Conservation (phyloP, 2,113 vertebrate species). For the Paratilapia polleni region DNA sequence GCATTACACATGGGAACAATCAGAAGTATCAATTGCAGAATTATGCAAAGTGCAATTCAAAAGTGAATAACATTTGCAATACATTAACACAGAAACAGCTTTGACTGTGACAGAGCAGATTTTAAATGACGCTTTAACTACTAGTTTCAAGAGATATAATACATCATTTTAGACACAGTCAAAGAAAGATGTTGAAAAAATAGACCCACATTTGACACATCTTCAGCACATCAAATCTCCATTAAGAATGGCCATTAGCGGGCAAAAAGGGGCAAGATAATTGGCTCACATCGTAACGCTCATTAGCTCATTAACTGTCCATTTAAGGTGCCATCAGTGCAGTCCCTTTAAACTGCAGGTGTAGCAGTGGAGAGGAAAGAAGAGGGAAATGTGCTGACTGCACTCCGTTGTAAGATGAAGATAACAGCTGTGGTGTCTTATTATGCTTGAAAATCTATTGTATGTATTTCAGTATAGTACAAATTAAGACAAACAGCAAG, state of each 20-base stretch:
- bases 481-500: too few relatives aligned
- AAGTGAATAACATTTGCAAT: conserved; percentile 13
- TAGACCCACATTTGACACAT: not conserved
- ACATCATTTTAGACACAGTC: not conserved
- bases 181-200: not conserved
- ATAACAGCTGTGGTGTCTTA: not conserved
- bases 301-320: conserved; percentile 25
- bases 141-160: not conserved
- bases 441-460: too few relatives aligned
- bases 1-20: not conserved
- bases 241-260: not conserved
- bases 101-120: not conserved
- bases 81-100: not conserved
- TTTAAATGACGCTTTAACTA: not conserved
- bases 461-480: too few relatives aligned
- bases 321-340: conserved; percentile 8
- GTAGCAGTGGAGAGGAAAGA: not conserved
- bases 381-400: not conserved
- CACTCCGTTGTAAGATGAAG: not conserved
- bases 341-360: conserved; percentile 8
- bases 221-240: conserved; percentile 6
- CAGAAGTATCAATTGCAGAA: conserved; percentile 7
- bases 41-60: conserved; percentile 10
- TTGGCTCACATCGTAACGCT: not conserved
- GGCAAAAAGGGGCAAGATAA: not conserved